phyloP scores from a whole-genome alignment of 2,797 vertebrate genomes.

The Salarias fasciatus region DNA sequence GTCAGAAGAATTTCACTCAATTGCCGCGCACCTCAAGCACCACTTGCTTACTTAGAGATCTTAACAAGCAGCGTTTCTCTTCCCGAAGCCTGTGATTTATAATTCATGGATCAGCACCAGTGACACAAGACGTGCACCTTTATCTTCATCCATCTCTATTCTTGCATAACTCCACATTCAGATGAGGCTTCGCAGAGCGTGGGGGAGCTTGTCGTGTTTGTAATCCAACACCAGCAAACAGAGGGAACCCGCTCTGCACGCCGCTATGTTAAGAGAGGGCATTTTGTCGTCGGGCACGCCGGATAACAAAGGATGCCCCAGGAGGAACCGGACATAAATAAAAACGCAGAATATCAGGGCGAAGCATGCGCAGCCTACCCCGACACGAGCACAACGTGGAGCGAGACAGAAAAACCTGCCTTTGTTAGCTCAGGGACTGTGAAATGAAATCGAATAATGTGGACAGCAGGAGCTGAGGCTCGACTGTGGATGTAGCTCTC shows the following conservation, averaged over 20 bases:
- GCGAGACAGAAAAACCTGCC: conserved; percentile 65
- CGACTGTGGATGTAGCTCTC: conserved; percentile 59
- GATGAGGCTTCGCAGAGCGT: conserved; percentile 16
- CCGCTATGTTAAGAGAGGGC: conserved; percentile 38
- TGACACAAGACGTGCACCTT: conserved; percentile 36
- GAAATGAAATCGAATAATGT: conserved; percentile 76
- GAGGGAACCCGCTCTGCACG: conserved; percentile 12
- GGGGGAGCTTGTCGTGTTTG: conserved; percentile 25
- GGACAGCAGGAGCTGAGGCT: conserved; percentile 65
- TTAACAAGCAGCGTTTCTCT: conserved; percentile 27
- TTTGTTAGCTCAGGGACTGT: conserved; percentile 73
- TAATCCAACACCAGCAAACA: conserved; percentile 41
- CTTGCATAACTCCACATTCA: conserved; percentile 12
- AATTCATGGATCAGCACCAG: conserved; percentile 52
- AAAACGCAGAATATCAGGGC: conserved; percentile 64
- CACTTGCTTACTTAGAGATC: conserved; percentile 16
- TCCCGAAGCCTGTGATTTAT: conserved; percentile 42
- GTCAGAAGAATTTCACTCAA: conserved; percentile 17
- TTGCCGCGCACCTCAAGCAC: conserved; percentile 7
- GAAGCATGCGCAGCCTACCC: conserved; percentile 41
- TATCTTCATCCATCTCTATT: conserved; percentile 32
- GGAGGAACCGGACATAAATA: conserved; percentile 59
- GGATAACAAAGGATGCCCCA: conserved; percentile 47
- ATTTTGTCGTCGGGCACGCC: conserved; percentile 52
- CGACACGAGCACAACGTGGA: conserved; percentile 56